Evolutionary conservation across 1,140 invertebrate species (phyloP).

Genomic region (Leptopilina boulardi): DNA sequence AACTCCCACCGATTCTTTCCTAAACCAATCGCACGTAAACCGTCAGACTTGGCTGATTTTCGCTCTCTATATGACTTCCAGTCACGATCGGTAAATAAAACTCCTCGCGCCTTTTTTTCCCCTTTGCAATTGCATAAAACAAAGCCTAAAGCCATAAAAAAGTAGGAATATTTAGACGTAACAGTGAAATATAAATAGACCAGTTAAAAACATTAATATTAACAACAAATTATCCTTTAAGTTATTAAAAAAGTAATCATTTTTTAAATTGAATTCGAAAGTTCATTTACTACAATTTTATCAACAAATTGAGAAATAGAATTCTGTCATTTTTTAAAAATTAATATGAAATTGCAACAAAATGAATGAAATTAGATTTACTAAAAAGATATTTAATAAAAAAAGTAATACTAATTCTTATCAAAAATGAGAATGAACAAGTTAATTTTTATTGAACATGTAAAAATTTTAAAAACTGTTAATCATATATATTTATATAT

Average conservation of each 20-base stretch:
- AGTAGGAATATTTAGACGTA: neutral
- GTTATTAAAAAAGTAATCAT: too few relatives aligned
- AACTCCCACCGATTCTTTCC: slow-evolving; percentile 20
- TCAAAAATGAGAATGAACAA: neutral
- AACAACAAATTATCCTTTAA: too few relatives aligned
- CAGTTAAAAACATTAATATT: too few relatives aligned
- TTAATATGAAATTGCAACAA: too few relatives aligned
- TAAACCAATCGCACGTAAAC: slow-evolving; percentile 19
- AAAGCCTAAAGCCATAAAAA: neutral
- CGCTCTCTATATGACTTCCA: slow-evolving; percentile 25
- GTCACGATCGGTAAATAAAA: slow-evolving; percentile 27
- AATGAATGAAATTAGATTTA: too few relatives aligned
- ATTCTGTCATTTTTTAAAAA: too few relatives aligned
- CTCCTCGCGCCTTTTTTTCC: slow-evolving; percentile 1
- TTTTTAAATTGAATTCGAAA: neutral
- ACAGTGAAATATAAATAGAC: neutral
- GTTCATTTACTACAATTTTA: too few relatives aligned
- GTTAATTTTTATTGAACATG: too few relatives aligned
- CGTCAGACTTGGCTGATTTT: slow-evolving; percentile 23
- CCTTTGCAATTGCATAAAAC: neutral
- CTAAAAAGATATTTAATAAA: neutral
- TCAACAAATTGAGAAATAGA: too few relatives aligned
- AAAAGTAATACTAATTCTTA: neutral
- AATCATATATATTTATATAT: too few relatives aligned
- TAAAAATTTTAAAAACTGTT: too few relatives aligned